Evolutionary conservation across 2,113 vertebrate species (phyloP).

Genomic region (Nannospalax galili): DNA sequence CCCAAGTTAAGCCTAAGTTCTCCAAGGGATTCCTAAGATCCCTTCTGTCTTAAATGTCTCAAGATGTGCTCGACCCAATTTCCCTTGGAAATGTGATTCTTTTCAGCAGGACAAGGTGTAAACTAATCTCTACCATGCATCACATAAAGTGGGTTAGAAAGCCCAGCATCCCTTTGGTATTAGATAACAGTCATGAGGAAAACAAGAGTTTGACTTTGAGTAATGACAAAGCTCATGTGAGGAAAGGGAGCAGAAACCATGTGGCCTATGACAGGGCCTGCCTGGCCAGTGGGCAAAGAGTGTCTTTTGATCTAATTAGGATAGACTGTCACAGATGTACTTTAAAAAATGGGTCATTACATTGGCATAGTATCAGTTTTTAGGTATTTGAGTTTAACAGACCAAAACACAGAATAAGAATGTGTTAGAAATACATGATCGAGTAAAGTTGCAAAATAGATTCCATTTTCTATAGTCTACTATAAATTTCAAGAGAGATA

Average conservation of each 20-base stretch:
- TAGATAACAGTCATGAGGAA: not conserved
- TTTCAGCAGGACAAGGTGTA: not conserved
- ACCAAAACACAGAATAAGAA: conserved; percentile 7
- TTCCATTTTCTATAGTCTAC: not conserved
- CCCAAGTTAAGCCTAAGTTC: not conserved
- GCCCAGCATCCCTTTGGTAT: not conserved
- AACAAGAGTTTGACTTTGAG: not conserved
- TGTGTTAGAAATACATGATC: not conserved
- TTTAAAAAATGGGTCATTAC: conserved; percentile 10
- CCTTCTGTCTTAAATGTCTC: not conserved
- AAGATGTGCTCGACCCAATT: not conserved
- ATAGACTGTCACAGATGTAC: not conserved
- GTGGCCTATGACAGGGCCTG: accelerated
- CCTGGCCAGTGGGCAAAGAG: not conserved
- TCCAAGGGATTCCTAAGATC: not conserved
- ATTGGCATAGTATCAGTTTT: not conserved
- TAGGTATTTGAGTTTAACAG: not conserved
- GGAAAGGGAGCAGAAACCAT: not conserved
- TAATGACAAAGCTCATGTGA: not conserved
- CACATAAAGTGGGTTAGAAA: not conserved
- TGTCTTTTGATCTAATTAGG: conserved; percentile 10
- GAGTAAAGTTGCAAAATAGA: not conserved
- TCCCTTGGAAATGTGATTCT: not conserved
- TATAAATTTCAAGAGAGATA: not conserved
- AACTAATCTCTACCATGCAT: too few relatives aligned